Base-by-base conservation (phyloP, 2,888 invertebrate genomes). In the Pachliopta kotzebuea region DNA sequence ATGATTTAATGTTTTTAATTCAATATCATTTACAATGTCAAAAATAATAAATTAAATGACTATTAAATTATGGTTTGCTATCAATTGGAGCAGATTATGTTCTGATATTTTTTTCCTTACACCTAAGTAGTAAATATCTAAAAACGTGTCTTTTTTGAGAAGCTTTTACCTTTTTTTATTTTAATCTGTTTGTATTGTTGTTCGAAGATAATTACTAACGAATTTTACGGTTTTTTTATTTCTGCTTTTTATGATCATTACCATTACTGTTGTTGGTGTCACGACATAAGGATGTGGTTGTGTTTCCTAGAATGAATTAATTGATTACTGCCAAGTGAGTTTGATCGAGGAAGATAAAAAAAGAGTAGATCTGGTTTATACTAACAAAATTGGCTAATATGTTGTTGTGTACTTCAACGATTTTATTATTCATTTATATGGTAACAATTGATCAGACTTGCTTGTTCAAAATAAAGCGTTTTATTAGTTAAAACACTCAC, bases 181-280 rank as follows among this genome's bases (percentile, higher is more conserved):
- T 18, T 45, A 45, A n/a, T 45, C 45, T 45, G 8, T 18, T 45
- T n/a, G 45, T 45, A 8, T 45, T 45, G 45, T 45, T 45, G 45
- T 45, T 45, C 45, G 45, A 45, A n/a, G 50, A 49, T 20, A 49
- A 9, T 50, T 11, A 31, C 7, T n/a, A 65, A 56, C 29, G 56
- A 42, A 52, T 60, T 65, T 65, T 23, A 52, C 57, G 57, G 37
- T 18, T 31, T 56, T 54, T 55, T 58, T 31, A 53, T 37, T 17
- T 42, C 26, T 14, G 63, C 63, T 60, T 64, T 26, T 63, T 62
- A 53, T 29, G 4, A 17, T 54, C 58, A 54, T 64, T 50, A 11
- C 42, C 60, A 64, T 64, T 55, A 50, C 29, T 54, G 42, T 65
- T 56, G 64, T 60, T 37, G 26, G 54, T 50, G 56, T 54, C 54